Base-by-base conservation (phyloP, 37 sponge, comb jelly and placozoan species). In the Theonella swinhoei region DNA sequence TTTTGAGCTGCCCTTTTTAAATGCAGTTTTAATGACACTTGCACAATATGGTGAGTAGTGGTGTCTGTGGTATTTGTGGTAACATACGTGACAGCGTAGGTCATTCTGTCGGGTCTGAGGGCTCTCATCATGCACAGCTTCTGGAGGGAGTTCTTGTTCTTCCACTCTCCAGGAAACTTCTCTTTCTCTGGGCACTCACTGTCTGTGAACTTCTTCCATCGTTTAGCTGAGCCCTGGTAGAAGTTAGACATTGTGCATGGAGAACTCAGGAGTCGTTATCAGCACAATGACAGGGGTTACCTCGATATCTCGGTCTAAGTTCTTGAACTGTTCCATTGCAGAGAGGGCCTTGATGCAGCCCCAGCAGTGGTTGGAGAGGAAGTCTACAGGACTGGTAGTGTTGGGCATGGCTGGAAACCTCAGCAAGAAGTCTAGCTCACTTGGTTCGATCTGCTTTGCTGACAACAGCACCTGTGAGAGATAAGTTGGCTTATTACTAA, bases 141-240 rank as follows among this genome's bases (percentile, higher is more conserved):
- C 91, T 98, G 99, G 47, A 98, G 87, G 28, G 95, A 88, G 63
- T 87, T 87, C 87, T 98, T 98, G 84, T 95, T 98, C 93, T 98
- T 98, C 99, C 99, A 98, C 77, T 98, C 99, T 62, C 97, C 96
- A 23, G 99, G 99, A 77, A 98, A 98, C 85, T 98, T 98, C 82
- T 98, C 99, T 78, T 95, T 98, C 65, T 98, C 99, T 35, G 96
- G 96, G 41, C 95, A 91, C 86, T 98, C 99, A 63, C 95, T 96
- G 77, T 98, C 99, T 19, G 91, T 89, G 64, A 98, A 98, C 87
- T 96, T 98, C 85, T 98, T 98, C 99, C 99, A 98, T 3, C 99
- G 78, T 77, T 98, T 98, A 36, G 99, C 99, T 33, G 99, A 98
- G 39, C 96, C 96, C 80, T 85, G 41, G 23, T 29, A 3, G 36